These are phyloP conservation scores for Cantharis nigra DNA, from an alignment of 2,888 invertebrate species.

Conservation along the genomic window DNA sequence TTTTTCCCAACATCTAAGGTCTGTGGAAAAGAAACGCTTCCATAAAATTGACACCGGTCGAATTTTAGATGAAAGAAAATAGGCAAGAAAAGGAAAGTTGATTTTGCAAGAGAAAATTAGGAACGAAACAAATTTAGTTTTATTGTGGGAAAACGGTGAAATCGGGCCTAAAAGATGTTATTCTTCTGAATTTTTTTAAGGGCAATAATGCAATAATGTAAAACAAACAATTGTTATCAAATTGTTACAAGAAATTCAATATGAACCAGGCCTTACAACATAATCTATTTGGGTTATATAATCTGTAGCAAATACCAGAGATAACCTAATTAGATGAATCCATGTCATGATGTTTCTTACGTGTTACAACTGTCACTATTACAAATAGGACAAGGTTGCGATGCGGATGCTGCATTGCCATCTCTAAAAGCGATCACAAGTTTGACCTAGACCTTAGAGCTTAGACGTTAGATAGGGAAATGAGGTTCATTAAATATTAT, in stretches of 20 bases:
- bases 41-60: too few relatives aligned
- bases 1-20: too few relatives aligned
- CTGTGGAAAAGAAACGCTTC: background rate
- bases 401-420: conserved; percentile 27
- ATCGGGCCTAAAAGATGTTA: background rate
- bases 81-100: too few relatives aligned
- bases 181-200: background rate
- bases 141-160: too few relatives aligned
- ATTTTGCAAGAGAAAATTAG: too few relatives aligned
- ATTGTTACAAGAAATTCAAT: conserved; percentile 3
- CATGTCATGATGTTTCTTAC: conserved; percentile 22
- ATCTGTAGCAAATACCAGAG: conserved; percentile 22
- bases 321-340: conserved; percentile 29
- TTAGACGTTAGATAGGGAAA: conserved; percentile 16
- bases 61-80: too few relatives aligned
- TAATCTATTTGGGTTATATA: conserved; percentile 28
- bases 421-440: conserved; percentile 21
- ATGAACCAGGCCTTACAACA: conserved; percentile 22
- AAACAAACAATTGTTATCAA: conserved; percentile 2
- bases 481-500: conserved; percentile 34
- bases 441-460: conserved; percentile 31
- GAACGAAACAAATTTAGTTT: too few relatives aligned
- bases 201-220: background rate
- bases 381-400: conserved; percentile 29
- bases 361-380: conserved; percentile 20